Evolutionary conservation across 2,113 vertebrate genomes (phyloP).

Genomic region (Tinamus guttatus): DNA sequence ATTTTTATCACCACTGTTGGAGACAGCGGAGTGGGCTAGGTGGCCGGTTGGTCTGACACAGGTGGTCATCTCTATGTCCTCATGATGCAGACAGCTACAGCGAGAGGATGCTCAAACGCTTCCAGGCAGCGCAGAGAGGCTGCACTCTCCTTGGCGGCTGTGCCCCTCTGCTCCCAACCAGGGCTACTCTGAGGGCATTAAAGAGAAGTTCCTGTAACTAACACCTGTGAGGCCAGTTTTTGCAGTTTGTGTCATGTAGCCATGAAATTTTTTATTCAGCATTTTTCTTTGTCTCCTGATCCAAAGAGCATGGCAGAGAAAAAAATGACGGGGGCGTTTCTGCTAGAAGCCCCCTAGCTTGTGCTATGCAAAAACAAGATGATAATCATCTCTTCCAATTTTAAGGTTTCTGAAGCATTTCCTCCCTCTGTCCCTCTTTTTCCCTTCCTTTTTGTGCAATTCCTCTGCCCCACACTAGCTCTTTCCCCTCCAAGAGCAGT

Average conservation of each 20-base stretch:
- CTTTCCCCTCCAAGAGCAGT: not conserved
- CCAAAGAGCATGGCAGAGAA: not conserved
- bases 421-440: no score
- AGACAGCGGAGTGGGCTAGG: not conserved
- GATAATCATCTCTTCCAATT: not conserved
- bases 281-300: not conserved
- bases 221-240: not conserved
- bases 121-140: not conserved
- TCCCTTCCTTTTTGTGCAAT: accelerated
- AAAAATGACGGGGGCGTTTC: not conserved
- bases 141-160: not conserved
- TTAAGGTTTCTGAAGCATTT: not conserved
- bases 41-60: not conserved
- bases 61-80: not conserved
- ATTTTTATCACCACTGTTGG: not conserved
- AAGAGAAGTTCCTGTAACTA: not conserved
- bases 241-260: not conserved
- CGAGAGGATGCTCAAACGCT: not conserved
- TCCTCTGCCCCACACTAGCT: not conserved
- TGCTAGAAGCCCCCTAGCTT: accelerated
- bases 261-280: accelerated
- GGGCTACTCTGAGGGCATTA: not conserved
- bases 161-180: not conserved
- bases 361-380: not conserved
- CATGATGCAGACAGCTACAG: not conserved